Conservation (phyloP, 2,888 invertebrate genomes). For the Acanthosepion esculentum region DNA sequence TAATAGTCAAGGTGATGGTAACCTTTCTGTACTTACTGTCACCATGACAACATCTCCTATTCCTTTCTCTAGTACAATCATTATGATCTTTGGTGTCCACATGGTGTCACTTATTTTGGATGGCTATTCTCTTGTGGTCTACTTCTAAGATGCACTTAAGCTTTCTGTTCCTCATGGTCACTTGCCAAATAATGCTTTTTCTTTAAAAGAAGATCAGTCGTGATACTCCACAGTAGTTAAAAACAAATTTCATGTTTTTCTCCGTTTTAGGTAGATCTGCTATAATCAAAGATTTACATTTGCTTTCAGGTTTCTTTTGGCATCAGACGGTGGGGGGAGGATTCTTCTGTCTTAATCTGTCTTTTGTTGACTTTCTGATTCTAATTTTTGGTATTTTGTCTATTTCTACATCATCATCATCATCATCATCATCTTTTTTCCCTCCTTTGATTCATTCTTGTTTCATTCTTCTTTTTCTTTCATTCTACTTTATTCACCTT, state of each 20-base stretch:
- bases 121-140: background rate
- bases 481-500: too few relatives aligned
- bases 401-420: too few relatives aligned
- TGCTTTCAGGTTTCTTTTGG: background rate
- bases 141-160: background rate
- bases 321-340: too few relatives aligned
- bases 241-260: background rate
- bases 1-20: background rate
- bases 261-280: background rate
- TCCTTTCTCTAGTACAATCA: background rate
- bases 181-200: background rate
- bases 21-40: background rate
- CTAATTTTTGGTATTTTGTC: too few relatives aligned
- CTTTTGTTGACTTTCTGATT: background rate
- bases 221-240: background rate
- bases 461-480: too few relatives aligned
- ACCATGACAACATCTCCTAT: background rate
- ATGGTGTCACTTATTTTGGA: background rate
- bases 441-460: too few relatives aligned
- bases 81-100: background rate
- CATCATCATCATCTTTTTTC: too few relatives aligned
- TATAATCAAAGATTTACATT: background rate
- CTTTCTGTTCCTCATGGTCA: background rate
- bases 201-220: background rate
- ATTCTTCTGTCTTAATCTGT: background rate